Percentiles rank a stretch among this genome's conserved stretches.
These are phyloP conservation scores for Hirtodrosophila histrioides DNA, from an alignment of 2,888 invertebrate species.

Conservation along the genomic window DNA sequence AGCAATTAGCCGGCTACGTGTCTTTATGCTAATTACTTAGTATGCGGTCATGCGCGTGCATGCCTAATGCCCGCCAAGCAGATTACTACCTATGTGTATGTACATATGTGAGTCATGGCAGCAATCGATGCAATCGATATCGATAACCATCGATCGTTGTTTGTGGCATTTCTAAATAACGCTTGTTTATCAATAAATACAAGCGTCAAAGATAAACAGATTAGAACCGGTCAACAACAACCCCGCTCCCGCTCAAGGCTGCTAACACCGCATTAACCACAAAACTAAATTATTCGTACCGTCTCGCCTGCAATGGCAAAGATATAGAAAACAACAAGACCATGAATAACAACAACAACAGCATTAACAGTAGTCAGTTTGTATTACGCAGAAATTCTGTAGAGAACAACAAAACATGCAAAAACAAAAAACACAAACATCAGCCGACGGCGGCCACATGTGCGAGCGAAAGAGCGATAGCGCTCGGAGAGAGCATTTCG, in stretches of 20 bases:
- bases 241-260: slow-evolving; percentile 48
- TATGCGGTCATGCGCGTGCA: background rate
- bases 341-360: slow-evolving; percentile 25
- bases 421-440: slow-evolving; percentile 39
- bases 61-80: background rate
- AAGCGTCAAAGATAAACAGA: slow-evolving; percentile 52
- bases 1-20: slow-evolving; percentile 64
- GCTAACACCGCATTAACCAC: slow-evolving; percentile 21
- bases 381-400: slow-evolving; percentile 75
- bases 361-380: slow-evolving; percentile 34
- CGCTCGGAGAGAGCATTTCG: slow-evolving; percentile 27
- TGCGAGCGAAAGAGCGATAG: slow-evolving; percentile 10
- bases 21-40: slow-evolving; percentile 57
- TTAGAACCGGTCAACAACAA: slow-evolving; percentile 53
- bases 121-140: slow-evolving; percentile 16
- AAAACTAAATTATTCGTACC: slow-evolving; percentile 29
- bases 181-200: slow-evolving; percentile 63
- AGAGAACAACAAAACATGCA: slow-evolving; percentile 57
- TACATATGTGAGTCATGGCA: slow-evolving; percentile 29
- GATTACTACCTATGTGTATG: no score
- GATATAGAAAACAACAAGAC: slow-evolving; percentile 31
- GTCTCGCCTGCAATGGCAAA: slow-evolving; percentile 40
- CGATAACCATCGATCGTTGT: slow-evolving; percentile 21
- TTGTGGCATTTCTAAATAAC: slow-evolving; percentile 36
- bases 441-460: slow-evolving; percentile 38